Evolutionary conservation across 2,797 vertebrate species (phyloP), one percentile per base, ranked within the genome.

Genomic region (Silurus aristotelis): DNA sequence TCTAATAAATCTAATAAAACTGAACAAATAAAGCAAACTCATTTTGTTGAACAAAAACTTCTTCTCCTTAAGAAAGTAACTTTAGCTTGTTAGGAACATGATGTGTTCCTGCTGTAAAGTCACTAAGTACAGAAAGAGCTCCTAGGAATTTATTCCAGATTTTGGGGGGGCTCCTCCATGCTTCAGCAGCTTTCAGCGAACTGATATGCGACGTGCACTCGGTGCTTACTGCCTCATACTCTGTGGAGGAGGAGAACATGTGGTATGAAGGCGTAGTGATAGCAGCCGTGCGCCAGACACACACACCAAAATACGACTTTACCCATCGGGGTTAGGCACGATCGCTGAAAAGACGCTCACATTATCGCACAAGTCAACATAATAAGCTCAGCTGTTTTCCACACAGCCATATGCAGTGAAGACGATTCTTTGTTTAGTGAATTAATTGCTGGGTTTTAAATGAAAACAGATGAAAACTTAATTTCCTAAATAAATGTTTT

Each of bases 181-280:
- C 80, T 79, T 71, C 76, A 72, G 82, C 71, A 46, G 3, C 79
- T 64, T 82, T 58, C 61, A 63, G 75, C 27, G 9, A 64, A 78
- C 43, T 58, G 83, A 68, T 79, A 27, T 71, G 31, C 46, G 52
- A 64, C 15, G 63, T 71, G 58, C 63, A 58, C 68, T 31, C 31
- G 61, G 61, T 46, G 67, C 58, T 61, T 31, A 67, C 82, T 67
- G 61, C 46, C 60, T 83, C 68, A 83, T 75, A 87, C 70, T 71
- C 82, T 87, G 85, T 79, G 68, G 73, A 83, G 55, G 84, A 81
- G 67, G 61, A 38, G 48, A 88, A 86, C 89, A 89, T 89, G 87
- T 89, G 89, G 89, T 85, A 82, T 84, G 89, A 85, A 89, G 89
- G 87, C 84, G 85, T 84, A 61, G 68, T 87, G 85, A 84, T 66